A percentile compares a stretch with the other conserved stretches of the same genome.
phyloP scores from a whole-genome alignment of 2,888 invertebrate genomes.

The Tipula lateralis region DNA sequence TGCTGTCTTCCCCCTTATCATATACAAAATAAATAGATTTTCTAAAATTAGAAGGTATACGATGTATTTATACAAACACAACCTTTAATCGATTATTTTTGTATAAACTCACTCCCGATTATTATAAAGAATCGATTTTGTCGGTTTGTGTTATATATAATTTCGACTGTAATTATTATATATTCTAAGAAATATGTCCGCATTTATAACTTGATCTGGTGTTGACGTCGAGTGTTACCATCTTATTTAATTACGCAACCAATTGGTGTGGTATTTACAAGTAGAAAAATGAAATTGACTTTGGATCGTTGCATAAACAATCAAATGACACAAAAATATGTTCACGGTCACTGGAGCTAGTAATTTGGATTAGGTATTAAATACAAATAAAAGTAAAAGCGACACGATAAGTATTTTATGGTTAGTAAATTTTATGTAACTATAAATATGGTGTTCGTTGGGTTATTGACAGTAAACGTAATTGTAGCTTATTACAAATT shows the following conservation, averaged over 20 bases:
- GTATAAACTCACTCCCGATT: not conserved
- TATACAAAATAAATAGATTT: not conserved
- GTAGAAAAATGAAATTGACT: not conserved
- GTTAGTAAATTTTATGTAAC: too few relatives aligned
- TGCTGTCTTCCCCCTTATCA: not conserved
- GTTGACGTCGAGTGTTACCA: not conserved
- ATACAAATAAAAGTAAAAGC: not conserved
- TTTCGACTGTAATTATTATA: not conserved
- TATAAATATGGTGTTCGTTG: too few relatives aligned
- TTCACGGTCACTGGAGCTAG: not conserved
- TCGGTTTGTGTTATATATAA: not conserved
- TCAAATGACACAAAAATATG: not conserved
- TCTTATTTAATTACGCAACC: not conserved
- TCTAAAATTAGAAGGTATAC: constrained; percentile 29
- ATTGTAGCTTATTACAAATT: too few relatives aligned
- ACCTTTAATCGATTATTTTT: not conserved
- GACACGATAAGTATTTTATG: too few relatives aligned
- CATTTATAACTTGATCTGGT: not conserved
- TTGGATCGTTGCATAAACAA: not conserved
- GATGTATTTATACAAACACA: not conserved
- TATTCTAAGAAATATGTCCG: not conserved
- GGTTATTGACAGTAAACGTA: too few relatives aligned
- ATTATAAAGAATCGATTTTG: not conserved
- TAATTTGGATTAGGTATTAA: not conserved
- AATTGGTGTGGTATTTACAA: not conserved